Base-by-base conservation (phyloP, 2,797 vertebrate genomes). In the Philypnodon macrostomus region DNA sequence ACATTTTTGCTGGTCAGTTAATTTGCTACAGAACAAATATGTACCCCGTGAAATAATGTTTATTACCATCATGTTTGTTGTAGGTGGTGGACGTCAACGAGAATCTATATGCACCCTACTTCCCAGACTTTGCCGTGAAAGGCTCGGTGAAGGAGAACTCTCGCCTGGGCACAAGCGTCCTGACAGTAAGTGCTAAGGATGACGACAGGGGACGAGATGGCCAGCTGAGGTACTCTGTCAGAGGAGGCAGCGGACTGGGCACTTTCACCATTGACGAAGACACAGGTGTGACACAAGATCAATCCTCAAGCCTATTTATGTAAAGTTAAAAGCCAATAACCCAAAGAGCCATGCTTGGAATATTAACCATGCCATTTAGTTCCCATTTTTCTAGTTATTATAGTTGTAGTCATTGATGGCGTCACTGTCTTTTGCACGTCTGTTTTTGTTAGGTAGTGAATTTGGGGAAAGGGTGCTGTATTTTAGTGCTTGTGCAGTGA, bases 241-340 rank as follows among this genome's bases (percentile, higher is more conserved):
- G 87, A 71, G 92, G 92, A 79, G 95, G 94, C 62, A 95, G 93
- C 55, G 95, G 95, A 58, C 39, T 97, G 63, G 95, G 94, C 66
- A 89, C 91, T 71, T 98, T 98, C 84, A 91, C 72, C 78, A 95
- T 98, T 71, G 92, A 98, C 2, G 93, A 97, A 88, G 93, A 97
- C 79, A 98, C 94, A 92, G 96, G 96, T 97, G 92, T 77, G 84
- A 76, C 76, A 84, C 30, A 78, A 72, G 59, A 84, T 85, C 69
- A 65, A 75, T 79, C 53, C 26, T 24, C 1, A 52, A 73, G 40
- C 63, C 62, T 63, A 53, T 75, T 83, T 80, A 79, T 79, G 75
- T 67, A 60, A 75, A 80, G 70, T 78, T 50, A 48, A 73, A 83
- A 83, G 72, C 57, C 64, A 77, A 54, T 79, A 68, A 67, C 33